Conservation (phyloP, 2,113 vertebrate genomes). For the Pterocles gutturalis region DNA sequence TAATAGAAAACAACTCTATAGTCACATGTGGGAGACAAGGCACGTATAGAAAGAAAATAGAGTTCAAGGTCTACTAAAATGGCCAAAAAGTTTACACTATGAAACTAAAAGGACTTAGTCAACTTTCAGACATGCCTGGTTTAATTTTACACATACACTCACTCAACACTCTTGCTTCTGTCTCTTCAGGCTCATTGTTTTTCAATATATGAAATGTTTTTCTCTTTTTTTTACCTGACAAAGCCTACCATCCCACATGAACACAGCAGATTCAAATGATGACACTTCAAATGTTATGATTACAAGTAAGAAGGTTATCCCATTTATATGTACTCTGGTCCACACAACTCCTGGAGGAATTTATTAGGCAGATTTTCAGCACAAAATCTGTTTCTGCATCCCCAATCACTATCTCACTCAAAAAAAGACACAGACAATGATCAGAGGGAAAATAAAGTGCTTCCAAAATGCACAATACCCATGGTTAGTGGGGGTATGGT, state of each 20-base stretch:
- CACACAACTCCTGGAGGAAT: neutral
- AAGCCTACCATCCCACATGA: neutral
- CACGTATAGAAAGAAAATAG: neutral
- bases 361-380: neutral
- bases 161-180: fast-evolving
- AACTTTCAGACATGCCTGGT: neutral
- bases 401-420: neutral
- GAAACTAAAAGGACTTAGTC: neutral
- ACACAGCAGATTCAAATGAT: neutral
- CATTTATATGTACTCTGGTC: neutral
- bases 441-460: neutral
- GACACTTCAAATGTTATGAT: neutral
- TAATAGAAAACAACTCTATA: neutral
- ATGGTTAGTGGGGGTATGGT: neutral
- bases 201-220: neutral
- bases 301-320: neutral
- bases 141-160: neutral
- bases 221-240: neutral
- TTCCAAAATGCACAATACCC: neutral
- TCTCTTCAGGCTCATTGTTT: neutral
- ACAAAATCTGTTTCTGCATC: neutral
- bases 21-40: neutral
- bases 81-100: neutral
- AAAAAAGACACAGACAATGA: neutral
- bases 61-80: neutral